phyloP scores from a whole-genome alignment of 2,888 invertebrate species.

The Lutraria lutraria region DNA sequence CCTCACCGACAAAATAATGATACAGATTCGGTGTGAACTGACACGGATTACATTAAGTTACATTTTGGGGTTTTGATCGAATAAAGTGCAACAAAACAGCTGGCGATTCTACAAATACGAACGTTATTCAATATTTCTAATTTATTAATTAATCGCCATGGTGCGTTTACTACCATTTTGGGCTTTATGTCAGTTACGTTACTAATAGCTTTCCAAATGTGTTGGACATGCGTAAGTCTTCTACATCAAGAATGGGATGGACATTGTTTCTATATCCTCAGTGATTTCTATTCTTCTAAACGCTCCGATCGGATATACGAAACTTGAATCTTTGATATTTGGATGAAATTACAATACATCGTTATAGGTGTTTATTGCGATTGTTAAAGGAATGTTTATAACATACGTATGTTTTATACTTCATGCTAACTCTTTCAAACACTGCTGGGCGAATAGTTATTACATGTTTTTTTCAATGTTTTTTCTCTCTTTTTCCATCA shows the following conservation, averaged over 20 bases:
- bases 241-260: too few relatives aligned
- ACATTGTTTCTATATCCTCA: too few relatives aligned
- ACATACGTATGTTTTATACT: not conserved
- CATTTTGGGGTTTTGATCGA: not conserved
- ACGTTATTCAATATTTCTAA: not conserved
- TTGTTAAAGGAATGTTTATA: too few relatives aligned
- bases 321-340: too few relatives aligned
- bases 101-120: too few relatives aligned
- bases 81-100: too few relatives aligned
- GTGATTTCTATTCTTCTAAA: too few relatives aligned
- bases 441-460: not conserved
- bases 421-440: not conserved
- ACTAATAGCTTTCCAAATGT: not conserved
- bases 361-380: too few relatives aligned
- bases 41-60: not conserved
- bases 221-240: too few relatives aligned
- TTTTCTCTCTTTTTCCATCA: too few relatives aligned
- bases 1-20: slow-evolving; percentile 44
- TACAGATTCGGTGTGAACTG: not conserved
- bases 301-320: too few relatives aligned
- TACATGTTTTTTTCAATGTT: not conserved
- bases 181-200: not conserved
- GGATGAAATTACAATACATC: too few relatives aligned
- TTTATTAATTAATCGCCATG: not conserved
- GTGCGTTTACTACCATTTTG: not conserved